phyloP scores from a whole-genome alignment of 2,888 invertebrate species.

The Notodonta ziczac region DNA sequence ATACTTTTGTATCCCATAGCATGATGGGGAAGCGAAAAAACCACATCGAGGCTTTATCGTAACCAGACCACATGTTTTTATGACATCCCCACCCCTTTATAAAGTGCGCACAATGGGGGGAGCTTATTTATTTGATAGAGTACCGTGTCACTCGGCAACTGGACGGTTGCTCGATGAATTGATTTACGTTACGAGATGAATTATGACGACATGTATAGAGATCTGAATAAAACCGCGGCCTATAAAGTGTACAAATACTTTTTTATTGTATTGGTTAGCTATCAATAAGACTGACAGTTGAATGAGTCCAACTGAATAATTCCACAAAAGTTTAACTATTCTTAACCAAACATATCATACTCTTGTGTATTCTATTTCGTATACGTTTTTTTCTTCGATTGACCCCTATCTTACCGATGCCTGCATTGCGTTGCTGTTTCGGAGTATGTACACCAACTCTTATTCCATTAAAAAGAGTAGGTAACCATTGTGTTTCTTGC shows the following conservation, averaged over 20 bases:
- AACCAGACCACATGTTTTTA: constrained; percentile 49
- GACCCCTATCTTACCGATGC: too few relatives aligned
- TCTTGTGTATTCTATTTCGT: too few relatives aligned
- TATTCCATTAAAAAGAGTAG: too few relatives aligned
- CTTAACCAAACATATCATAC: too few relatives aligned
- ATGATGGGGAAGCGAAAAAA: constrained; percentile 31
- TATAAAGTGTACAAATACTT: not conserved
- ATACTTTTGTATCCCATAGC: constrained; percentile 17
- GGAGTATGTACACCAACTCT: too few relatives aligned
- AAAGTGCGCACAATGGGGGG: constrained; percentile 38
- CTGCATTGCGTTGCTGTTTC: too few relatives aligned
- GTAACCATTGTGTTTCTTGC: too few relatives aligned
- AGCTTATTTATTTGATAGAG: constrained; percentile 45
- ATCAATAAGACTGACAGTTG: not conserved
- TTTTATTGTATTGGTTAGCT: not conserved
- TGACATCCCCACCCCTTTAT: constrained; percentile 43
- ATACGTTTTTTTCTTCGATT: too few relatives aligned
- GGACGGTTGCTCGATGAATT: not conserved
- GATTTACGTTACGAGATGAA: constrained; percentile 15
- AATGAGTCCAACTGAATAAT: too few relatives aligned
- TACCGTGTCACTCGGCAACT: constrained; percentile 17
- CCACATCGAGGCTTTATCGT: constrained; percentile 44
- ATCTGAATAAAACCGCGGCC: not conserved
- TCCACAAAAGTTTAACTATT: too few relatives aligned
- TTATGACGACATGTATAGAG: not conserved